Conservation (phyloP, 1,140 invertebrate species). For the Magallana gigas region DNA sequence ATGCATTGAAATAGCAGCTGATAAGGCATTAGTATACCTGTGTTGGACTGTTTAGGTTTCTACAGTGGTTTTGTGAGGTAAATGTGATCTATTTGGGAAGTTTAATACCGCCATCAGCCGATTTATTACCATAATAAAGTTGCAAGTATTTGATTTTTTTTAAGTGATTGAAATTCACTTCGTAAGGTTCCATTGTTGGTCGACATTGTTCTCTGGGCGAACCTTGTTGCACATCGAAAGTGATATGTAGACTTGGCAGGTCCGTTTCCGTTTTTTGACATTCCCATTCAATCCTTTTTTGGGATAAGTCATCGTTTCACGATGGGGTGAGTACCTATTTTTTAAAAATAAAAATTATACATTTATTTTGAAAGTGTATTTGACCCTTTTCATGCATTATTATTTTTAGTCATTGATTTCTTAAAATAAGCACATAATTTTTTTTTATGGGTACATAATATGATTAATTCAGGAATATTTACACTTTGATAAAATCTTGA, state of each 20-base stretch:
- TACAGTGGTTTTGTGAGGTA: not conserved
- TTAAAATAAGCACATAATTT: too few species aligned
- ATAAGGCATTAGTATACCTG: slow-evolving; percentile 21
- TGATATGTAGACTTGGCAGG: not conserved
- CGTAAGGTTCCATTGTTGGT: too few species aligned
- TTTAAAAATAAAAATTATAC: too few species aligned
- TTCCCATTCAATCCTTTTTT: not conserved
- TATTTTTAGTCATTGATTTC: too few species aligned
- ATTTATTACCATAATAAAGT: slow-evolving; percentile 9
- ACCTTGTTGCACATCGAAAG: not conserved
- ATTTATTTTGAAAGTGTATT: too few species aligned
- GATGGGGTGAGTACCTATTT: not conserved
- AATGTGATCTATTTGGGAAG: not conserved
- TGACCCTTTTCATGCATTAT: too few species aligned
- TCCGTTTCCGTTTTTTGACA: too few species aligned
- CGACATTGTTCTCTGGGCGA: not conserved
- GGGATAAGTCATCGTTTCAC: not conserved
- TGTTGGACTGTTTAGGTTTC: not conserved
- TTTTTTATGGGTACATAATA: too few species aligned
- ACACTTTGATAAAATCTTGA: too few species aligned
- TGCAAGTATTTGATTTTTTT: not conserved
- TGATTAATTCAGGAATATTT: too few species aligned
- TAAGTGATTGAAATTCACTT: not conserved
- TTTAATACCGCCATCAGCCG: not conserved
- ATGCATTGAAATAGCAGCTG: slow-evolving; percentile 27